A percentile compares a stretch with the other conserved stretches of the same genome.
These are phyloP conservation scores for Teleogryllus oceanicus DNA, from an alignment of 2,888 invertebrate species.

Conservation along the genomic window DNA sequence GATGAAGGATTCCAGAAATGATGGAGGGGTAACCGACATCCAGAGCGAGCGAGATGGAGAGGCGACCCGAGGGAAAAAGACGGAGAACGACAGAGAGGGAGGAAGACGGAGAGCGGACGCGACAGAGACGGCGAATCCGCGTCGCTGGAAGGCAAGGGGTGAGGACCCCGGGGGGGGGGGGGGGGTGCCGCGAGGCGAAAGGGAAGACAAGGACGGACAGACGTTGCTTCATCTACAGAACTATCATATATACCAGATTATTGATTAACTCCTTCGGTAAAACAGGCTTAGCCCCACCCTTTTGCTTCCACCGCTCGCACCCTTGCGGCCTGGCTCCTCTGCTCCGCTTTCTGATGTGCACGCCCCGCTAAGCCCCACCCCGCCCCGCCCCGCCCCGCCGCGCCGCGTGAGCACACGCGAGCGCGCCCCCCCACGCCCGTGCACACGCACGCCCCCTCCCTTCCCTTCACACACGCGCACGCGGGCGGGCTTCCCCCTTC, in stretches of 20 bases:
- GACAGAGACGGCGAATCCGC: neutral
- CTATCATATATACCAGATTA: conserved; percentile 7
- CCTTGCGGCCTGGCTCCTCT: neutral
- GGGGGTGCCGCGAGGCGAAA: neutral
- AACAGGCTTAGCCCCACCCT: neutral
- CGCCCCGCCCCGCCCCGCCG: too few relatives aligned
- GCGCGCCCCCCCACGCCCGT: too few relatives aligned
- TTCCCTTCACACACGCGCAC: neutral
- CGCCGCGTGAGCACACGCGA: neutral
- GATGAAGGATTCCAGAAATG: conserved; percentile 2
- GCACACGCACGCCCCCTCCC: too few relatives aligned
- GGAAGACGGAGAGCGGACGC: neutral
- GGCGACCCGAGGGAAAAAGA: neutral
- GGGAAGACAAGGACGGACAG: neutral
- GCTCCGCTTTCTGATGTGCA: neutral
- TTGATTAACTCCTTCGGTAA: conserved; percentile 10
- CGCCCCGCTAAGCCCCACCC: neutral
- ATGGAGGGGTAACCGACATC: conserved; percentile 6
- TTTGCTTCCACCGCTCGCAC: neutral
- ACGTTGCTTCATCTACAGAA: neutral
- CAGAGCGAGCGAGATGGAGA: neutral
- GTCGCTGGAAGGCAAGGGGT: neutral
- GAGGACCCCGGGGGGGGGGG: neutral
- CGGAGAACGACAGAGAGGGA: neutral
- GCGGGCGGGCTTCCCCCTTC: neutral